phyloP scores from a whole-genome alignment of 2,113 vertebrate genomes.

The Cardinalis cardinalis region DNA sequence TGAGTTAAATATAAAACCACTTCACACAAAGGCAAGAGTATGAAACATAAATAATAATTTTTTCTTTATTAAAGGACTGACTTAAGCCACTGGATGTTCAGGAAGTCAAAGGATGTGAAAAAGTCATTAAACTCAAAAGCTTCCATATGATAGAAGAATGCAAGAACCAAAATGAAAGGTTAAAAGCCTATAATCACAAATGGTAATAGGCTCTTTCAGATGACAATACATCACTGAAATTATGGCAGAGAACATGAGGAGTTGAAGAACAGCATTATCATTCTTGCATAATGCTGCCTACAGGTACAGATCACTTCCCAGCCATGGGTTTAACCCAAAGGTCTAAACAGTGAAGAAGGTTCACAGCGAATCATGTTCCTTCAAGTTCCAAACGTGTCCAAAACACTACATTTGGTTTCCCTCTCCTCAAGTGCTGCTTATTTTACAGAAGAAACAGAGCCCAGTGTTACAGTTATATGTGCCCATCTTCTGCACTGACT shows the following conservation, averaged over 20 bases:
- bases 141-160: neutral
- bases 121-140: neutral
- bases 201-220: neutral
- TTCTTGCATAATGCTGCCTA: neutral
- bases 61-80: neutral
- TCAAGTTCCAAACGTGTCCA: neutral
- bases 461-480: rapidly evolving
- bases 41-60: neutral
- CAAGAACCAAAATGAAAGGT: neutral
- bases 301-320: neutral
- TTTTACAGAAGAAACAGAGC: neutral
- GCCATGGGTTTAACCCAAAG: neutral
- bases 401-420: neutral
- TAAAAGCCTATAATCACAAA: constrained; percentile 2
- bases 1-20: neutral
- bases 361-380: neutral
- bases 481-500: neutral
- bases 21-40: neutral
- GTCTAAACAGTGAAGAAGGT: neutral
- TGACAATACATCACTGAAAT: neutral
- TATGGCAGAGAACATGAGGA: neutral
- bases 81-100: neutral
- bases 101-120: neutral
- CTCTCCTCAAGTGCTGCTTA: neutral
- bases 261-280: neutral